phyloP scores from a whole-genome alignment of 2,113 vertebrate genomes.

The Myotis davidii region DNA sequence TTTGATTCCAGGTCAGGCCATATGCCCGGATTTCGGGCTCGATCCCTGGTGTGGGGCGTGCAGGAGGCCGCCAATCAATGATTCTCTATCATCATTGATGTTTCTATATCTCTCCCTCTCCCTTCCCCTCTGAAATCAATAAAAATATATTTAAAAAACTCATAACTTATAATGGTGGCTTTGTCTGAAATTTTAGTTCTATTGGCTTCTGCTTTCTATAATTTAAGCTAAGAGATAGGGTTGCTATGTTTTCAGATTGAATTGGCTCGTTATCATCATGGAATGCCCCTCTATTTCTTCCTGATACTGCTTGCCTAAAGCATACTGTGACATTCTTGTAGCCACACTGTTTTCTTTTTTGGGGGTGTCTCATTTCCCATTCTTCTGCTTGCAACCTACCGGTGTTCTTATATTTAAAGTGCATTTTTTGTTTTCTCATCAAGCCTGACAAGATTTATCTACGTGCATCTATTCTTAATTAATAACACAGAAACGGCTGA shows the following conservation, averaged over 20 bases:
- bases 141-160: too few species aligned
- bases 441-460: too few species aligned
- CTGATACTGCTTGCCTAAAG: background rate
- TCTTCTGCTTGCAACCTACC: background rate
- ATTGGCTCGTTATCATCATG: fast-evolving
- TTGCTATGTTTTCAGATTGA: background rate
- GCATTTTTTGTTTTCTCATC: too few species aligned
- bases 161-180: too few species aligned
- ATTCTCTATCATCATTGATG: too few species aligned
- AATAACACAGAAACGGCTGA: fast-evolving
- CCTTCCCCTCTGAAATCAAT: too few species aligned
- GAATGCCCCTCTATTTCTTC: background rate
- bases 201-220: background rate
- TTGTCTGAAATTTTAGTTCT: too few species aligned
- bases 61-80: too few species aligned
- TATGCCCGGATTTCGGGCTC: too few species aligned
- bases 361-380: background rate
- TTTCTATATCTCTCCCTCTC: too few species aligned
- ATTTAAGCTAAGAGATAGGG: background rate
- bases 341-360: fast-evolving
- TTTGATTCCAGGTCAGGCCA: too few species aligned
- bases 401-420: background rate
- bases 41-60: too few species aligned
- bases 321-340: fast-evolving
- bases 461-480: background rate